Evolutionary conservation across 2,888 invertebrate species (phyloP).

Genomic region (Ochropleura leucogaster): DNA sequence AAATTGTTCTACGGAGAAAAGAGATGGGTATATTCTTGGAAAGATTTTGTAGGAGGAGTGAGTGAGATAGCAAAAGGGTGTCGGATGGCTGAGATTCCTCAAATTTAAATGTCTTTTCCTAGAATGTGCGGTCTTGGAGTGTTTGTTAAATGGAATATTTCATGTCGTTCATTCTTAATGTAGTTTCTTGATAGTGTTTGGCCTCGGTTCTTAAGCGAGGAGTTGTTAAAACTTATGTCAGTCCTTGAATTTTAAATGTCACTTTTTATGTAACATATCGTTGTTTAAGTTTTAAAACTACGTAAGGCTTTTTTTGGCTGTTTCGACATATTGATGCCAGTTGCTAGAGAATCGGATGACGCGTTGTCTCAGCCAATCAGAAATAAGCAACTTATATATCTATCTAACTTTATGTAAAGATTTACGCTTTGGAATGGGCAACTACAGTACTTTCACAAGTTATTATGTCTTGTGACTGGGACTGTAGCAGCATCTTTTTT

Average conservation of each 20-base stretch:
- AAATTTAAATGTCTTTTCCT: slow-evolving; percentile 48
- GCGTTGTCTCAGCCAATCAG: not conserved
- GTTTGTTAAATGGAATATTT: slow-evolving; percentile 53
- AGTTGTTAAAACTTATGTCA: not conserved
- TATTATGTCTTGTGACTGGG: no score
- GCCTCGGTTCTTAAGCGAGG: slow-evolving; percentile 19
- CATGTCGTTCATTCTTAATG: slow-evolving; percentile 39
- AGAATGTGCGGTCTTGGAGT: slow-evolving; percentile 43
- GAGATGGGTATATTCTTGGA: slow-evolving; percentile 34
- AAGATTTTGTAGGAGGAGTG: slow-evolving; percentile 17
- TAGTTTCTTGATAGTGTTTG: slow-evolving; percentile 38
- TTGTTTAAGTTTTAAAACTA: not conserved
- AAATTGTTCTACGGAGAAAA: slow-evolving; percentile 34
- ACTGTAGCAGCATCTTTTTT: no score
- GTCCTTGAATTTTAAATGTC: not conserved
- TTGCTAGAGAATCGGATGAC: not conserved
- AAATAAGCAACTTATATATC: not conserved
- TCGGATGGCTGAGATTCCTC: slow-evolving; percentile 53
- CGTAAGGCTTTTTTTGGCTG: not conserved
- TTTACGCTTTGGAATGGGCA: no score
- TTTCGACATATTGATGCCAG: not conserved
- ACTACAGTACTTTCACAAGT: no score
- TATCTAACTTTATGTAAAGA: no score
- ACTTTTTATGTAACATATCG: not conserved
- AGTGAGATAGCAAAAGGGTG: slow-evolving; percentile 33